A percentile compares a stretch with the other conserved stretches of the same genome.
Conservation (phyloP, 2,113 vertebrate genomes). For the Pomatorhinus ruficollis region DNA sequence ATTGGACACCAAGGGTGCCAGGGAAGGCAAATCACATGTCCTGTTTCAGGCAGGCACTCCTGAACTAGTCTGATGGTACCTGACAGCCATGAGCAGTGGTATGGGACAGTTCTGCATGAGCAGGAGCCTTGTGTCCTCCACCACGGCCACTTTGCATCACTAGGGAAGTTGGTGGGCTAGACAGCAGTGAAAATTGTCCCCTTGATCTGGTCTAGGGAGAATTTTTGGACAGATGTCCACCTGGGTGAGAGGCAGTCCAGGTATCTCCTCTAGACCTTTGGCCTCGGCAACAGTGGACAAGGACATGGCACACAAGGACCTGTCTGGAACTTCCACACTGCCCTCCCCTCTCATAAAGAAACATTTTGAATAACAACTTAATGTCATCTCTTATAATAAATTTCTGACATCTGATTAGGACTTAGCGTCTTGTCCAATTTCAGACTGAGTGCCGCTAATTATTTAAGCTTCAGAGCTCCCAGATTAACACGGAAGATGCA, state of each 20-base stretch:
- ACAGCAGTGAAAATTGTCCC: not conserved
- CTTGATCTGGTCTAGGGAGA: not conserved
- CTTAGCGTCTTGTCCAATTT: not conserved
- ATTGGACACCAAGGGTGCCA: not conserved
- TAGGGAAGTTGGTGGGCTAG: not conserved
- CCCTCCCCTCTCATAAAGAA: not conserved
- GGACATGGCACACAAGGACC: not conserved
- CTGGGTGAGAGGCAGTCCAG: fast-evolving
- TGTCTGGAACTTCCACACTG: not conserved
- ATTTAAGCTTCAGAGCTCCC: not conserved
- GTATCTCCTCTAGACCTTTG: not conserved
- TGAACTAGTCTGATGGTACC: not conserved
- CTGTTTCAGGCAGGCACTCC: fast-evolving
- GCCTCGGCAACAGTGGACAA: not conserved
- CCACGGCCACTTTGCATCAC: not conserved
- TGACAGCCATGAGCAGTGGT: fast-evolving
- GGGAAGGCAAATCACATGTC: not conserved
- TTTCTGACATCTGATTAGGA: not conserved
- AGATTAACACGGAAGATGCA: not conserved
- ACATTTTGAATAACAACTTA: not conserved
- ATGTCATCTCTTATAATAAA: not conserved
- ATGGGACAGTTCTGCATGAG: not conserved
- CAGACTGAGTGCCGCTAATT: not conserved
- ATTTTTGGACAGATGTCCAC: not conserved
- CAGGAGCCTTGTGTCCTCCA: not conserved